Evolutionary conservation across 2,113 vertebrate genomes (phyloP).

Genomic region (Sakesphorus luctuosus): DNA sequence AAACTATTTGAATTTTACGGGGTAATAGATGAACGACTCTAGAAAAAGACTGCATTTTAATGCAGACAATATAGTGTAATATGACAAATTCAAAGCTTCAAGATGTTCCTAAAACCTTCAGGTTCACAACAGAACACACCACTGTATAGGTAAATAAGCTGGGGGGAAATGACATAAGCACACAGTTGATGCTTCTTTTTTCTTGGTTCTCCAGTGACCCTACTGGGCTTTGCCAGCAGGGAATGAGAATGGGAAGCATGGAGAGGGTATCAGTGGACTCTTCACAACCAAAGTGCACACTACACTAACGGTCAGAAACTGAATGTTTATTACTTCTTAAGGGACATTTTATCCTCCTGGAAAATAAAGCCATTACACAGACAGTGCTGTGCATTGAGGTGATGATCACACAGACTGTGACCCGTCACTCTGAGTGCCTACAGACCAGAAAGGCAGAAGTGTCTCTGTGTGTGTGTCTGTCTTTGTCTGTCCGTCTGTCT

Average conservation of each 20-base stretch:
- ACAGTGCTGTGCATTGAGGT: neutral
- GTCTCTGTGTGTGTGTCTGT: neutral
- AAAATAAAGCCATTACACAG: accelerated
- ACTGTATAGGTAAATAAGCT: accelerated
- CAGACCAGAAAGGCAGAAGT: neutral
- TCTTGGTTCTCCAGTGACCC: neutral
- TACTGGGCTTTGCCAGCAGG: neutral
- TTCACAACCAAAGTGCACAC: neutral
- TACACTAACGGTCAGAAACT: neutral
- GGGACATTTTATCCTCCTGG: neutral
- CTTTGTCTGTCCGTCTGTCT: too few species aligned
- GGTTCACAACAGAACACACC: neutral
- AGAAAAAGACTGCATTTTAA: neutral
- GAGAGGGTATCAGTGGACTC: neutral
- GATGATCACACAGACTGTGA: neutral
- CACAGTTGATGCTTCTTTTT: neutral
- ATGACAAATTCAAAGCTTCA: neutral
- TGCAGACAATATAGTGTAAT: neutral
- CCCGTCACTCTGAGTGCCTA: neutral
- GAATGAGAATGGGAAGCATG: neutral
- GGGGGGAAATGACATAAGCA: neutral
- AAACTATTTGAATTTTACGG: neutral
- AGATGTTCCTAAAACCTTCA: neutral
- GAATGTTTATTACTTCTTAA: neutral
- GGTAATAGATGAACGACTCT: neutral